Evolutionary conservation across 2,113 vertebrate species (phyloP).

Genomic region (Lepidothrix coronata): DNA sequence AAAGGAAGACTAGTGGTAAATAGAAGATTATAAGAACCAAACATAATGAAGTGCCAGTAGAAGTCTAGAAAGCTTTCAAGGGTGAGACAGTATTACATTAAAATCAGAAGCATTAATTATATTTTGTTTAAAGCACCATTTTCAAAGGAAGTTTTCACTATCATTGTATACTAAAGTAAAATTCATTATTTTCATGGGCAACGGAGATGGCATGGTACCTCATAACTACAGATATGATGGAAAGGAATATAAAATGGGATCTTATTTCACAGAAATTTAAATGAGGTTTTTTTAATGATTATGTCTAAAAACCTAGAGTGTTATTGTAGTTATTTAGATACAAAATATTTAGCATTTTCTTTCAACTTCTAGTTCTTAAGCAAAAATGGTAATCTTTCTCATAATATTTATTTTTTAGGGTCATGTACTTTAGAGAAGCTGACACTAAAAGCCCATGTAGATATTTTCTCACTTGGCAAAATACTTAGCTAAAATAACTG

Average conservation of each 20-base stretch:
- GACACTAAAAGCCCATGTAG: background rate
- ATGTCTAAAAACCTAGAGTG: background rate
- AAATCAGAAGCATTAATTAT: background rate
- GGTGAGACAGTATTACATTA: background rate
- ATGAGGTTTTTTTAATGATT: background rate
- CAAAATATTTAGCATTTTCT: background rate
- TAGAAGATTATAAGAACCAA: slow-evolving; percentile 7
- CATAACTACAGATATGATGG: background rate
- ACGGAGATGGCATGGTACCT: background rate
- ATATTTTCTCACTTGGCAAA: background rate
- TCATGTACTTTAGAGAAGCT: background rate
- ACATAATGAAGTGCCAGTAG: background rate
- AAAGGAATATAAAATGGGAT: background rate
- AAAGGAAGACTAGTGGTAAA: background rate
- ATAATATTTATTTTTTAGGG: background rate
- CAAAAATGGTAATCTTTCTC: background rate
- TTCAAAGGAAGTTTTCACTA: background rate
- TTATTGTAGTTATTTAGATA: background rate
- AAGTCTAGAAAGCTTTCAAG: background rate
- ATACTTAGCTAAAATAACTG: background rate
- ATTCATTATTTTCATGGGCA: background rate
- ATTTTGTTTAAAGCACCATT: background rate
- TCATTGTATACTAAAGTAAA: background rate
- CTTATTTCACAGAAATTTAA: background rate
- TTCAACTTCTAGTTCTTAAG: background rate